Base-by-base conservation (phyloP, 2,888 invertebrate genomes). In the Hesperia comma region DNA sequence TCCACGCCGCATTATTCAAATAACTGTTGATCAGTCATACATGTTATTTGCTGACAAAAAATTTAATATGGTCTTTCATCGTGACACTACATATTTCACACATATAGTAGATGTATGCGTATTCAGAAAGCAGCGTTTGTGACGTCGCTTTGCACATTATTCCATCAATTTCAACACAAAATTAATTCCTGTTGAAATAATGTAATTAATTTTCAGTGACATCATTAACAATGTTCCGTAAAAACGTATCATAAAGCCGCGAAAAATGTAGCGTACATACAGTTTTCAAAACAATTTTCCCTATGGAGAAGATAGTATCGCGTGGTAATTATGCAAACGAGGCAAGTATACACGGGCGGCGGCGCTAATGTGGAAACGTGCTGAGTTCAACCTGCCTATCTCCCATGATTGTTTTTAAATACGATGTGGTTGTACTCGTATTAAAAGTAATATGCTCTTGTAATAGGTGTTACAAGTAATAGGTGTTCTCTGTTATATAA, bases 241-340 rank as follows among this genome's bases (percentile, higher is more conserved):
- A 49, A 49, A 49, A 49, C 19, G 19, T 49, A 49, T 49, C 15
- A 15, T 15, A 49, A 19, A 49, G 49, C 19, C 49, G 19, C 19
- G 19, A 49, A 49, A 49, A 49, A 49, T 49, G 10, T 49, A 7
- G 17, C 4, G 46, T 46, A 46, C 46, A 17, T 46, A 46, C 46
- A 46, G 19, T 49, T 49, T 49, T 19, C 17, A 49, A n/a, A 49
- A 49, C 49, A 55, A 21, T 41, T 41, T 41, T 41, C 57, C 41
- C 57, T 57, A 41, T n/a, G 37, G 19, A 41, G 41, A 41, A 57
- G 57, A 57, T 57, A 57, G 41, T 21, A 57, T 57, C 57, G 14
- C 40, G 37, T 17, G 21, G 57, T 57, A 57, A 57, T 57, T 57
- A 57, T 57, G 57, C 57, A 57, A 57, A 57, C 57, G 21, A 41